Conservation (phyloP, 1,140 invertebrate species). For the Magallana gigas region DNA sequence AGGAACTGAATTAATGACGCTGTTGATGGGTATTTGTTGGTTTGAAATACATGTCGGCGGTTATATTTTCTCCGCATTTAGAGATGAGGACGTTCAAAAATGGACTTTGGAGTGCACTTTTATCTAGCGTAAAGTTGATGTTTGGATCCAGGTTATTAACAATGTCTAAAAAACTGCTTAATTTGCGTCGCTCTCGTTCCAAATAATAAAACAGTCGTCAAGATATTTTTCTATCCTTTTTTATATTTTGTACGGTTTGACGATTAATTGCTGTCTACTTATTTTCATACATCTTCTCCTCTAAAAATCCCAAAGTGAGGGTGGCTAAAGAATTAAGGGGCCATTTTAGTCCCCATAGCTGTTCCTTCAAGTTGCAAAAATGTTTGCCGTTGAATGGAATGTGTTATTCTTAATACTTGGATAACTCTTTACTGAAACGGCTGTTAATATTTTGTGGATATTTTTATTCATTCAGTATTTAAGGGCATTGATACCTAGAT, state of each 20-base stretch:
- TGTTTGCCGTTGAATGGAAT: slow-evolving; percentile 27
- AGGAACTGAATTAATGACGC: neutral
- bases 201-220: neutral
- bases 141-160: neutral
- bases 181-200: neutral
- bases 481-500: slow-evolving; percentile 11
- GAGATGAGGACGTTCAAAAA: neutral
- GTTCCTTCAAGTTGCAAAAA: slow-evolving; percentile 44
- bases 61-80: neutral
- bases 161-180: neutral
- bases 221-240: neutral
- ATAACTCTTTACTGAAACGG: neutral
- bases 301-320: slow-evolving; percentile 32
- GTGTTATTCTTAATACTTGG: slow-evolving; percentile 10
- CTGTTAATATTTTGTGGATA: neutral
- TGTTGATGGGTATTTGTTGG: neutral
- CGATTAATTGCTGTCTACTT: neutral
- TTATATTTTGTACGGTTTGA: neutral
- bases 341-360: slow-evolving; percentile 46
- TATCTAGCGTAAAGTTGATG: neutral
- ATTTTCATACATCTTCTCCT: neutral
- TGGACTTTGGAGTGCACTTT: neutral
- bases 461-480: slow-evolving; percentile 44
- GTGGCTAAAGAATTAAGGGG: slow-evolving; percentile 27
- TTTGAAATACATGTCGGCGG: neutral